Evolutionary conservation across 2,888 invertebrate species (phyloP).

Genomic region (Stratiomys singularior): DNA sequence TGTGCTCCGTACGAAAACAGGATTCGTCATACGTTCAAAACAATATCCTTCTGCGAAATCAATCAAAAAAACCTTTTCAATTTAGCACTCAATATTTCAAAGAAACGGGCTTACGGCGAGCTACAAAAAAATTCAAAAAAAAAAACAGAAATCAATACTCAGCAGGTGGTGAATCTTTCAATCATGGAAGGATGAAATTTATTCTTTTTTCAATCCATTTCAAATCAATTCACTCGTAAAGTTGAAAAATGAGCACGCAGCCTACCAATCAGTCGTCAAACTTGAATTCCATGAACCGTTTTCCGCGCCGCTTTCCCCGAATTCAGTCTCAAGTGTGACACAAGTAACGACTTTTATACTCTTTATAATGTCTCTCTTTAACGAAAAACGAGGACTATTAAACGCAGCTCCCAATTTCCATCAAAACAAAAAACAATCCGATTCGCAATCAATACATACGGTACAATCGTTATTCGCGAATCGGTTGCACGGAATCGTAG

Average conservation of each 20-base stretch:
- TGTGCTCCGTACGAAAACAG: no score
- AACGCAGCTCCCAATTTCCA: slow-evolving; percentile 49
- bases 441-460: not conserved
- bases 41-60: no score
- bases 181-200: slow-evolving; percentile 18
- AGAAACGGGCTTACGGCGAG: no score
- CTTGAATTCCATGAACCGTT: not conserved
- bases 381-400: slow-evolving; percentile 31
- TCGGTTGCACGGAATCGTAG: not conserved
- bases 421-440: slow-evolving; percentile 31
- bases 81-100: no score
- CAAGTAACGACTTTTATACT: slow-evolving; percentile 7
- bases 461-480: not conserved
- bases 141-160: slow-evolving; percentile 27
- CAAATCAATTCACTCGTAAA: slow-evolving; percentile 2
- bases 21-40: no score
- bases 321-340: not conserved
- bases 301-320: not conserved
- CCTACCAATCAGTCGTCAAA: slow-evolving; percentile 28
- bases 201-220: slow-evolving; percentile 34
- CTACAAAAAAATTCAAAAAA: no score
- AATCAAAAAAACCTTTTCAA: no score
- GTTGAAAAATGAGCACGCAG: slow-evolving; percentile 23
- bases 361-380: slow-evolving; percentile 24
- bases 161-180: slow-evolving; percentile 16